Percentiles rank a stretch among this genome's conserved stretches.
These are phyloP conservation scores for Myotis myotis DNA, from an alignment of 2,797 vertebrate genomes.

Conservation along the genomic window DNA sequence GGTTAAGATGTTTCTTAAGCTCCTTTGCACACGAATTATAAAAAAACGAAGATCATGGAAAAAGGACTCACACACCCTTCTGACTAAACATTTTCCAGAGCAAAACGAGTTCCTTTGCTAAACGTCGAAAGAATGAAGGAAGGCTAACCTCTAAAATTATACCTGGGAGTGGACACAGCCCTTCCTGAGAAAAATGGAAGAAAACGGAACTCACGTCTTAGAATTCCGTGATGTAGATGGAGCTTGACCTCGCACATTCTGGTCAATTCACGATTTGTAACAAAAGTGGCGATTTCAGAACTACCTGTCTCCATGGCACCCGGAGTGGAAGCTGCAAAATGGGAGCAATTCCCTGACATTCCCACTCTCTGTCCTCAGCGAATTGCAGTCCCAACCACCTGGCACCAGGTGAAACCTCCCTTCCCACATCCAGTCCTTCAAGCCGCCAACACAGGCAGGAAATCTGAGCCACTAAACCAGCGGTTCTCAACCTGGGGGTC, in stretches of 20 bases:
- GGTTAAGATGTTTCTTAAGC: conserved; percentile 10
- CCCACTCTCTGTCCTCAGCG: not conserved
- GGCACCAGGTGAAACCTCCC: not conserved
- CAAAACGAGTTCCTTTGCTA: conserved; percentile 77
- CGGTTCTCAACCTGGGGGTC: too few species aligned
- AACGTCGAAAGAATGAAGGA: conserved; percentile 78
- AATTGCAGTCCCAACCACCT: not conserved
- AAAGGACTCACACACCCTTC: conserved; percentile 67
- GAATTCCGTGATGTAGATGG: conserved; percentile 57
- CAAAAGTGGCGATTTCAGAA: conserved; percentile 74
- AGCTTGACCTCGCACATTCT: conserved; percentile 54
- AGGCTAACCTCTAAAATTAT: conserved; percentile 81
- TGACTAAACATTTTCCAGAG: conserved; percentile 77
- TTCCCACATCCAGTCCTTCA: not conserved
- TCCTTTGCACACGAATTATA: conserved; percentile 17
- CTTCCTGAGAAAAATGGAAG: conserved; percentile 73
- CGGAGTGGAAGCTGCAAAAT: not conserved
- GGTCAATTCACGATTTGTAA: conserved; percentile 69
- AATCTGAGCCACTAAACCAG: not conserved
- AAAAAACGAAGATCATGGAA: conserved; percentile 52
- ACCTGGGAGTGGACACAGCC: conserved; percentile 68
- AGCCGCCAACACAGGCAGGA: not conserved
- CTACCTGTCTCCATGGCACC: conserved; percentile 55
- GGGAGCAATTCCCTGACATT: not conserved
- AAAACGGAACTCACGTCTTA: conserved; percentile 76